phyloP scores from a whole-genome alignment of 2,113 vertebrate genomes.

The Naja naja region DNA sequence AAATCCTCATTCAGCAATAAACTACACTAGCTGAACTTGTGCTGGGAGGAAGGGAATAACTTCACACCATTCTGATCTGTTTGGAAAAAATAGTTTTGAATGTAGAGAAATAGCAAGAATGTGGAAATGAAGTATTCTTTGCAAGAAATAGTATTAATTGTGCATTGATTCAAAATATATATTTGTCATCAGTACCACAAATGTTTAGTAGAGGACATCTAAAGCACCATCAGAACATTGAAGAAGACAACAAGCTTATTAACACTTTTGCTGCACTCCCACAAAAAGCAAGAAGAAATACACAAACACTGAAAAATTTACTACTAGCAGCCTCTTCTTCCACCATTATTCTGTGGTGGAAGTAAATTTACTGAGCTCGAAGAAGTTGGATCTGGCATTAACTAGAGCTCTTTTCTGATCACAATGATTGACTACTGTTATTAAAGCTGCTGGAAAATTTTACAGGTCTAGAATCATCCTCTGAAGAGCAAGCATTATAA shows the following conservation, averaged over 20 bases:
- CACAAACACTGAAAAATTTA: background rate
- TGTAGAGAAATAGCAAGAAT: background rate
- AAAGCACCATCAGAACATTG: background rate
- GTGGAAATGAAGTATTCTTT: background rate
- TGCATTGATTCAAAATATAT: background rate
- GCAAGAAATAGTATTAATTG: background rate
- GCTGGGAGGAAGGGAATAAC: background rate
- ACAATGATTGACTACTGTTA: background rate
- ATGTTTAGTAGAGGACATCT: background rate
- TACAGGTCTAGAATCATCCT: background rate
- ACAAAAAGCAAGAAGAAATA: background rate
- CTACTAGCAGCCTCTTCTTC: background rate
- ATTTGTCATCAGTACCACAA: background rate
- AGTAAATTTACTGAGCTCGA: background rate
- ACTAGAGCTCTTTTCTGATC: background rate
- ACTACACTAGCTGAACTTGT: background rate
- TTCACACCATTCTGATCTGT: background rate
- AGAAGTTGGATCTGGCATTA: background rate
- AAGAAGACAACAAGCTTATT: background rate
- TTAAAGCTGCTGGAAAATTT: background rate
- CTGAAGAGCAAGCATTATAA: background rate
- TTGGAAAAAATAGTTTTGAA: background rate
- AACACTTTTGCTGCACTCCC: background rate
- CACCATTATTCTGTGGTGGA: background rate
- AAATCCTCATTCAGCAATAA: background rate